Percentiles rank a stretch among this genome's conserved stretches.
phyloP scores from a whole-genome alignment of 1,140 invertebrate genomes.

The Eueides isabella region DNA sequence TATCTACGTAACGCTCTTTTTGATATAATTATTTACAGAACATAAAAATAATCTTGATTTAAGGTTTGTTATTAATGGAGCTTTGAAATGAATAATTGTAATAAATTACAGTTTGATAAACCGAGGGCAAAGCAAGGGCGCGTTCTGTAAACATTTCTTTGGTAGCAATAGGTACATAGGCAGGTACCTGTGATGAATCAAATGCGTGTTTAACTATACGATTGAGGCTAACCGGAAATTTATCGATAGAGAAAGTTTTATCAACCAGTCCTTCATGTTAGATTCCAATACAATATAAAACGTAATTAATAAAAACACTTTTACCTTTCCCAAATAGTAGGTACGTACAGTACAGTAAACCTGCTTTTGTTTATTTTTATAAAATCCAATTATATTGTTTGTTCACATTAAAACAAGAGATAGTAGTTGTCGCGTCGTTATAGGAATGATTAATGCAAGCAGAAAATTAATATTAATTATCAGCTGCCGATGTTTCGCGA shows the following conservation, averaged over 20 bases:
- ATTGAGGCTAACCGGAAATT: neutral
- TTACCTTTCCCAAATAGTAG: neutral
- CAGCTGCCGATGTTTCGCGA: slow-evolving; percentile 23
- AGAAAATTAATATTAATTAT: slow-evolving; percentile 24
- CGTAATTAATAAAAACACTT: slow-evolving; percentile 4
- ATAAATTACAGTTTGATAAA: neutral
- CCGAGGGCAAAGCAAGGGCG: neutral
- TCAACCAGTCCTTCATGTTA: neutral
- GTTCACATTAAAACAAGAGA: slow-evolving; percentile 11
- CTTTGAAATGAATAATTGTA: neutral
- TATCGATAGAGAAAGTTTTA: slow-evolving; percentile 7
- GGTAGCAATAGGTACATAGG: neutral
- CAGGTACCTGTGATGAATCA: neutral
- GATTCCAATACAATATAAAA: neutral
- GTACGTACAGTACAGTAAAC: neutral
- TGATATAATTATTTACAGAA: slow-evolving; percentile 39
- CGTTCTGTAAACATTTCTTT: neutral
- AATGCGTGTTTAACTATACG: neutral
- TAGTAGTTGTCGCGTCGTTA: slow-evolving; percentile 18
- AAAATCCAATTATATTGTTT: slow-evolving; percentile 13
- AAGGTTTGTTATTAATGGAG: slow-evolving; percentile 20
- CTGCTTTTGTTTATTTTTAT: slow-evolving; percentile 1
- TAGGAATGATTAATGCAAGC: slow-evolving; percentile 8
- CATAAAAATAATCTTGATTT: slow-evolving; percentile 34
- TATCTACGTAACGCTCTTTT: slow-evolving; percentile 33